Evolutionary conservation across 2,113 vertebrate species (phyloP).

Genomic region (Psammodynastes pulverulentus): DNA sequence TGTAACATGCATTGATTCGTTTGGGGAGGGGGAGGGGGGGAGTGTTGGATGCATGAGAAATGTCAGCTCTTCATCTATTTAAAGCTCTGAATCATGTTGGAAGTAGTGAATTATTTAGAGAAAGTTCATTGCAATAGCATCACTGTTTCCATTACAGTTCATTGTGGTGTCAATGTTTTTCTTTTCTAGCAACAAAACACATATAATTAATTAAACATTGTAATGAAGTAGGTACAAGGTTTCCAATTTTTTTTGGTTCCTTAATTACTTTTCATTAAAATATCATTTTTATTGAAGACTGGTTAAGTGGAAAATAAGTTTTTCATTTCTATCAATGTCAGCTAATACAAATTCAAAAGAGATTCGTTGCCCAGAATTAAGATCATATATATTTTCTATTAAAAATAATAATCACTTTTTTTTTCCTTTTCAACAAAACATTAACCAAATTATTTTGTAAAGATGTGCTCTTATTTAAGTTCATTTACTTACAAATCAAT

Average conservation of each 20-base stretch:
- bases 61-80: conserved; percentile 21
- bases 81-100: conserved; percentile 13
- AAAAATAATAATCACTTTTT: not conserved
- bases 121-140: conserved; percentile 13
- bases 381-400: not conserved
- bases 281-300: not conserved
- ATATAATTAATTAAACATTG: not conserved
- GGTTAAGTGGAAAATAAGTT: not conserved
- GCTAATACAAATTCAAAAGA: not conserved
- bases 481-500: not conserved
- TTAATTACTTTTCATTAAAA: not conserved
- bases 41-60: conserved; percentile 15
- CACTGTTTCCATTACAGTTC: not conserved
- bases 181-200: not conserved
- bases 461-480: not conserved
- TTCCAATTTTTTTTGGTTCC: not conserved
- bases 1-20: conserved; percentile 3
- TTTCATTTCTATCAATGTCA: not conserved
- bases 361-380: not conserved
- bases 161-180: not conserved
- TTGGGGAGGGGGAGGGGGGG: not conserved
- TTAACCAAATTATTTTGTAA: not conserved
- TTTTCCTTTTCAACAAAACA: not conserved
- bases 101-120: not conserved
- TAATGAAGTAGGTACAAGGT: not conserved